Evolutionary conservation across 2,888 invertebrate genomes (phyloP), one percentile per base, ranked within the genome.

Genomic region (Trissoscelio sp.): DNA sequence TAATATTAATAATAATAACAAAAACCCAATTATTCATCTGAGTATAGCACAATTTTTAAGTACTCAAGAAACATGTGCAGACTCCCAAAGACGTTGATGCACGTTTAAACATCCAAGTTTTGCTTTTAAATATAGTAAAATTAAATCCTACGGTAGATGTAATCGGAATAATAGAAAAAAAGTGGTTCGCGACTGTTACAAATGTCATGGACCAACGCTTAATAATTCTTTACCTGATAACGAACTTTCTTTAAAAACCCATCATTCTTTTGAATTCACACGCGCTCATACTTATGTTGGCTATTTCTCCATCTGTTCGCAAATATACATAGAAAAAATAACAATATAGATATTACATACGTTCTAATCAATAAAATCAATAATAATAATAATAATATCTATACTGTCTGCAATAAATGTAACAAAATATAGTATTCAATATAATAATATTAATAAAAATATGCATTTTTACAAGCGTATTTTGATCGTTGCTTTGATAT

Each of bases 401-500:
- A 87, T 88, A 86, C 83, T 86, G 85, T 85, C 82, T 87, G 87
- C 83, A 88, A 89, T 89, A 89, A 89, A 89, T 89, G 88, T 91
- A 91, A 90, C 90, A 91, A 90, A 89, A 91, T 90, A 91, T 90
- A 90, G 88, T 90, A 87, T 85, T 88, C 86, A 85, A 88, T 88
- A 88, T 85, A 87, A 86, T 86, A 82, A 77, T 78, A 79, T 83
- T 73, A 42, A 64, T 83, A 83, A 89, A 86, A 88, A 88, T 88
- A 88, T 90, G 89, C 90, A 89, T 90, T 90, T 73, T 90, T 89
- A 91, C 90, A 91, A 91, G 91, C 91, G 91, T 91, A 91, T 91
- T 91, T 91, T 91, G 90, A 91, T 91, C 91, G 88, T 90, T 91
- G 90, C 90, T 91, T 91, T 90, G 89, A 90, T 89, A 89, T 91